Evolutionary conservation across 2,888 invertebrate species (phyloP), one percentile per base, ranked within the genome.

Genomic region (Athetis lepigone): DNA sequence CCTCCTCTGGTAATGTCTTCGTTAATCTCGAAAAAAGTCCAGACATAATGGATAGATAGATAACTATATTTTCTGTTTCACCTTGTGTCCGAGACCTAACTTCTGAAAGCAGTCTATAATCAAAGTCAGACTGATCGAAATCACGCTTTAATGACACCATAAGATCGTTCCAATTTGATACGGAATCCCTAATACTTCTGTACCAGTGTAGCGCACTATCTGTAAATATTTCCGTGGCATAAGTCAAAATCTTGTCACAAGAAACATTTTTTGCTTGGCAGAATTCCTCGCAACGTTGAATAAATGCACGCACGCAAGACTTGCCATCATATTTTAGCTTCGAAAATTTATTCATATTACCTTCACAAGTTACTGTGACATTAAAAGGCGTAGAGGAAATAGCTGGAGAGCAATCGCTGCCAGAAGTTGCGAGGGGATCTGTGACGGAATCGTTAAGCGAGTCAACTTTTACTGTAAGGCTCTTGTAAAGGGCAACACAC

Each of bases 271-370:
- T 37, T n/a, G 37, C 37, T 2, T 5, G 3, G 16, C 37, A 37
- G 16, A 16, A 5, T 37, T 37, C 37, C 6, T 37, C 37, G 11
- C 37, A 16, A 37, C 37, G 37, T 37, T 37, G 37, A 37, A 37
- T 37, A n/a, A 37, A 37, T n/a, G 37, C 37, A 13, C 37, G 37
- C n/a, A 37, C 37, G 37, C 37, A 37, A n/a, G 37, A n/a, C n/a
- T n/a, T n/a, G n/a, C n/a, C n/a, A n/a, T n/a, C n/a, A n/a, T n/a
- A n/a, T n/a, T n/a, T n/a, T 37, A 37, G 16, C 16, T 37, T 37
- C 1, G 37, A 13, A n/a, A 37, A 37, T 4, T n/a, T 37, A 13
- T 37, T 37, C 13, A 4, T 37, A 5, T 37, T 37, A 16, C 37
- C 37, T 2, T 37, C 37, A 37, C 37, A 37, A n/a, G 37, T 37